Evolutionary conservation across 2,797 vertebrate species (phyloP).

Genomic region (Cottoperca gobio): DNA sequence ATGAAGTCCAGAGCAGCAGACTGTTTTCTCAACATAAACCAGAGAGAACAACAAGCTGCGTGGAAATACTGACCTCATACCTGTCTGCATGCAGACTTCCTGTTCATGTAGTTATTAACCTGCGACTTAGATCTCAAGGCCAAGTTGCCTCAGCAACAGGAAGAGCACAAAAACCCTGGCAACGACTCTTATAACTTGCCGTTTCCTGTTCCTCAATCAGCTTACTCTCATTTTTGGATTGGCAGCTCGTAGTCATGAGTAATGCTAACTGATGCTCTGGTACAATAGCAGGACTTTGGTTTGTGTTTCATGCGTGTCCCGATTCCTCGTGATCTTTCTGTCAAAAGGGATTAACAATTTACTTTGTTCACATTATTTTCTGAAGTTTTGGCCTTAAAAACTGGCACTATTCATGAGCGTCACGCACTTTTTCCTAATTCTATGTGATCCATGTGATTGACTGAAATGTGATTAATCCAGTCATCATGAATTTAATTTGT

Average conservation of each 20-base stretch:
- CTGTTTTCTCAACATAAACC: constrained; percentile 32
- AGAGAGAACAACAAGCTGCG: constrained; percentile 45
- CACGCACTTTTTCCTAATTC: constrained; percentile 4
- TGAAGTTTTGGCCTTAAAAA: neutral
- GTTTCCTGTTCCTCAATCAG: constrained; percentile 71
- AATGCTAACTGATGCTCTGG: constrained; percentile 25
- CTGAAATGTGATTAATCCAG: constrained; percentile 31
- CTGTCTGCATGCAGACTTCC: constrained; percentile 58
- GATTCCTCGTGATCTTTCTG: neutral
- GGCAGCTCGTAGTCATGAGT: constrained; percentile 37
- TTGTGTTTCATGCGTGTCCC: neutral
- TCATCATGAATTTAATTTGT: constrained; percentile 8
- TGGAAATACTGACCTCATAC: constrained; percentile 77
- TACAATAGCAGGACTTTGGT: neutral
- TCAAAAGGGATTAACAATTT: neutral
- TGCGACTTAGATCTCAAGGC: constrained; percentile 52
- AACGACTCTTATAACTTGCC: constrained; percentile 32
- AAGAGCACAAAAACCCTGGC: constrained; percentile 33
- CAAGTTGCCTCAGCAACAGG: constrained; percentile 34
- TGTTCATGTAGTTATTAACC: constrained; percentile 50
- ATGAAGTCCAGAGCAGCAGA: constrained; percentile 15
- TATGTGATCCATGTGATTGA: constrained; percentile 31
- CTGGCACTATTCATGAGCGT: neutral
- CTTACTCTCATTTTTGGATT: constrained; percentile 46
- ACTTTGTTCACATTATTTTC: neutral